A percentile compares a stretch with the other conserved stretches of the same genome.
phyloP scores from a whole-genome alignment of 2,888 invertebrate species.

The Mechanitis mazaeus region DNA sequence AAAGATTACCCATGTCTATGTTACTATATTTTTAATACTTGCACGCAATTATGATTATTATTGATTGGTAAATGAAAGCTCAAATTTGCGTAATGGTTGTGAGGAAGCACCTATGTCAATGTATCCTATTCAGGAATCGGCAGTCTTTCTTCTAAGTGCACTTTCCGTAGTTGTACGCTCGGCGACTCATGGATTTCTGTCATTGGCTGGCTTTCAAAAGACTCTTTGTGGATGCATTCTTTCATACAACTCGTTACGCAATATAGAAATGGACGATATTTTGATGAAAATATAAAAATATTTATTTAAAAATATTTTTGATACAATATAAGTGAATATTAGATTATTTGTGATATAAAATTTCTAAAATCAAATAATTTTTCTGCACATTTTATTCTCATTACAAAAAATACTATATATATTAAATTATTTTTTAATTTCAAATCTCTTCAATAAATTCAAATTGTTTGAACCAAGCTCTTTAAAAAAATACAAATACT shows the following conservation, averaged over 20 bases:
- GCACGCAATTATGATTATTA: slow-evolving; percentile 15
- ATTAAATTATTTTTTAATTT: no score
- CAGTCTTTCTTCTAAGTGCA: slow-evolving; percentile 25
- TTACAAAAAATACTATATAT: no score
- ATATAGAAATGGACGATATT: no score
- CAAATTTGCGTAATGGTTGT: slow-evolving; percentile 8
- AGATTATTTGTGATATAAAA: no score
- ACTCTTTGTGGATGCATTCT: slow-evolving; percentile 18
- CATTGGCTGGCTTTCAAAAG: slow-evolving; percentile 31
- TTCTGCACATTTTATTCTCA: no score
- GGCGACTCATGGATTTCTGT: slow-evolving; percentile 17
- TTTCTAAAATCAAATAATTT: no score
- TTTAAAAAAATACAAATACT: no score
- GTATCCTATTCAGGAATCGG: slow-evolving; percentile 27
- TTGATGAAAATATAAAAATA: no score
- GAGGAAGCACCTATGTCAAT: not conserved
- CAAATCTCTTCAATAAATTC: no score
- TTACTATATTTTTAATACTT: slow-evolving; percentile 5
- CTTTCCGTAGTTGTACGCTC: slow-evolving; percentile 13
- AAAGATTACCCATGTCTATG: slow-evolving; percentile 17
- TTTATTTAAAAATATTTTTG: no score
- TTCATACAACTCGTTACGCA: not conserved
- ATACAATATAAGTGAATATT: no score
- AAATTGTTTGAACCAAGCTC: no score
- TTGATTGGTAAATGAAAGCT: slow-evolving; percentile 3